Conservation (phyloP, 2,113 vertebrate genomes). For the Odocoileus virginianus region DNA sequence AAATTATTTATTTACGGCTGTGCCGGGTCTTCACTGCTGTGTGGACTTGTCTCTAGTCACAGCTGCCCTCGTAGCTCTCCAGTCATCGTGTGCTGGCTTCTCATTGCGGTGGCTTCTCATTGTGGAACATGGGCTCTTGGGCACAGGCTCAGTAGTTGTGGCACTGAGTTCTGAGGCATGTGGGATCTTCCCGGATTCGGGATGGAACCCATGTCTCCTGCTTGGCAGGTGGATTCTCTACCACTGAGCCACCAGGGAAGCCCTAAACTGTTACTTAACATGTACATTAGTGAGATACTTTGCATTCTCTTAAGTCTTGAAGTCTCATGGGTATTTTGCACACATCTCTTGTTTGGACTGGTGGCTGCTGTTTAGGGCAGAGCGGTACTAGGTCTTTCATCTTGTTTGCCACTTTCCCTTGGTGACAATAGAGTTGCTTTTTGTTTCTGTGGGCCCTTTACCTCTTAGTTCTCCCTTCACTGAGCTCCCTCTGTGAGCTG, state of each 20-base stretch:
- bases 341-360: background rate
- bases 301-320: background rate
- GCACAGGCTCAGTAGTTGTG: background rate
- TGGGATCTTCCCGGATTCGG: background rate
- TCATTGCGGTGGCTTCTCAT: background rate
- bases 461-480: background rate
- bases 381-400: background rate
- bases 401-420: background rate
- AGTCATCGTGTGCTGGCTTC: no score
- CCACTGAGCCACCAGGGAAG: background rate
- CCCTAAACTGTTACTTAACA: background rate
- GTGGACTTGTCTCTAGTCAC: background rate
- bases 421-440: background rate
- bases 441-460: background rate
- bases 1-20: accelerated
- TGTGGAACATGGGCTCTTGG: background rate
- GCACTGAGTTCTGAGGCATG: background rate
- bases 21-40: background rate
- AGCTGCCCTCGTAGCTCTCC: background rate
- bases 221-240: background rate
- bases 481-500: background rate
- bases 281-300: background rate
- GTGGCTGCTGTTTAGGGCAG: background rate
- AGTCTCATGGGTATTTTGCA: background rate
- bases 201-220: background rate